Evolutionary conservation across 2,888 invertebrate species (phyloP), one percentile per base, ranked within the genome.

Genomic region (Chalcis sispes): DNA sequence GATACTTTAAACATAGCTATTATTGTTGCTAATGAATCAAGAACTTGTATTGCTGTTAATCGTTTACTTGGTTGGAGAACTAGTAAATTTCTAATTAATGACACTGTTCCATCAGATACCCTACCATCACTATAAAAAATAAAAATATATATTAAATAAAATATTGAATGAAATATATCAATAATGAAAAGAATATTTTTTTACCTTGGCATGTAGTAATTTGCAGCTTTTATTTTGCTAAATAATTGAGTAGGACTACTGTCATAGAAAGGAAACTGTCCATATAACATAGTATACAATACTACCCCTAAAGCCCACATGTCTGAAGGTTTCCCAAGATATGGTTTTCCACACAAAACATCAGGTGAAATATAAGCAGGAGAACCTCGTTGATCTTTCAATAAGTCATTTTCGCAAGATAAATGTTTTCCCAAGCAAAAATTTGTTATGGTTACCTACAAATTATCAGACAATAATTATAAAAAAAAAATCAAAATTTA

Each of bases 281-380:
- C 95, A 84, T 93, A 95, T 13, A 95, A 89, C 94, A 95, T 94
- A 0, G 95, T 95, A 85, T 93, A 95, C 0, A 95, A 87, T 0
- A 95, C 93, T 20, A 95, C 94, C 0, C 95, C 95, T 1, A 95
- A 85, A 0, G 95, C 94, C 95, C 95, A 95, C 94, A 95, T 94
- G 85, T 95, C 95, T 0, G 94, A 94, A 0, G 95, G 95, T 86
- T 95, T 95, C 82, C 95, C 95, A 25, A 92, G 89, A 86, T 95
- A 95, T 0, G 95, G 94, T 84, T 93, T 93, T 81, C 94, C 94
- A 89, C 92, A 91, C 3, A 95, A 89, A 5, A 95, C 94, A 86
- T 95, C 95, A 0, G 95, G 95, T 1, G 94, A 94, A 81, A 95
- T 95, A 86, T 95, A 95, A 0, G 95, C 95, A 0, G 95, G 95